Evolutionary conservation across 64 coral and sea anemone species (phyloP).

Genomic region (Montipora cactus): DNA sequence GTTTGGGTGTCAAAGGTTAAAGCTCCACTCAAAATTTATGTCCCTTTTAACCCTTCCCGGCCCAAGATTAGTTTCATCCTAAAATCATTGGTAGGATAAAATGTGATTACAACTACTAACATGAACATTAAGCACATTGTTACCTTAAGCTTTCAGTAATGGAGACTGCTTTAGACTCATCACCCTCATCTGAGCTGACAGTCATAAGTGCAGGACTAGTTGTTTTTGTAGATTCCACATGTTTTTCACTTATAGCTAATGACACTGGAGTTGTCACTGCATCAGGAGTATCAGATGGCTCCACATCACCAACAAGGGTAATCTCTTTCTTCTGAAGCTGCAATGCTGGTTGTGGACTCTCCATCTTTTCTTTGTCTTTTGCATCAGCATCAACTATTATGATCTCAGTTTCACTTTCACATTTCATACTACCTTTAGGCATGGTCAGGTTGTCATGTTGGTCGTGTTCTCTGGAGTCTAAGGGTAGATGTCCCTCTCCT

Average conservation of each 20-base stretch:
- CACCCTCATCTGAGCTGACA: conserved; percentile 57
- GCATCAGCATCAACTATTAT: not conserved
- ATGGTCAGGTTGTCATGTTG: conserved; percentile 4
- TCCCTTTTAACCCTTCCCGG: too few relatives aligned
- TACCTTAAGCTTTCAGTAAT: conserved; percentile 93
- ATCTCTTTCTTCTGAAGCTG: not conserved
- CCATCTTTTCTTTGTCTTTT: conserved; percentile 20
- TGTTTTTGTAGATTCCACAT: not conserved
- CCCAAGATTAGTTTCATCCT: too few relatives aligned
- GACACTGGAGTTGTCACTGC: not conserved
- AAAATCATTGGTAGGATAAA: too few relatives aligned
- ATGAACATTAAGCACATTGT: not conserved
- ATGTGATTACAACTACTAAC: too few relatives aligned
- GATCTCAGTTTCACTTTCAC: not conserved
- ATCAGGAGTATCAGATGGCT: not conserved
- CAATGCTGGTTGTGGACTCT: not conserved
- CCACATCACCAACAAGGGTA: not conserved
- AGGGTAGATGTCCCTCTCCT: too few relatives aligned
- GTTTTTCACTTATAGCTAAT: not conserved
- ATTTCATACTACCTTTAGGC: not conserved
- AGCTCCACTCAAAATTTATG: too few relatives aligned
- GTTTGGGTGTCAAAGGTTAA: too few relatives aligned
- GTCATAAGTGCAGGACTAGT: conserved; percentile 66
- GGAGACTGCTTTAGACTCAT: conserved; percentile 47
- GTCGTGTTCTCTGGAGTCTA: conserved; percentile 10